phyloP scores from a whole-genome alignment of 2,113 vertebrate genomes.

The Pollimyrus isidori region DNA sequence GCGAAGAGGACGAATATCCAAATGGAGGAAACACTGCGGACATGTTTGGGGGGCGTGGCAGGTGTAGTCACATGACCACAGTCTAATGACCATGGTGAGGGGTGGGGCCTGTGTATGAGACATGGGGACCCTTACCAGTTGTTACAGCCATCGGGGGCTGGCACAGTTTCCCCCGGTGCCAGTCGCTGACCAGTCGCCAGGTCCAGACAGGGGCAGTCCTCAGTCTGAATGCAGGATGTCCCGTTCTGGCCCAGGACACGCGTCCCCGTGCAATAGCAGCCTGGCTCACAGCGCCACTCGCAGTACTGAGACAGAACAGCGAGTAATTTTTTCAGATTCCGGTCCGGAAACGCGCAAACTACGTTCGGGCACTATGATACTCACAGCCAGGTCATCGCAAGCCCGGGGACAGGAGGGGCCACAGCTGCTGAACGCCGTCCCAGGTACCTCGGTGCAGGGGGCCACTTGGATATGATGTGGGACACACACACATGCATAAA shows the following conservation, averaged over 20 bases:
- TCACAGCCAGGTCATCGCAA: conserved; percentile 75
- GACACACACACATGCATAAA: neutral
- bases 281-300: conserved; percentile 70
- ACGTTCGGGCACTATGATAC: conserved; percentile 27
- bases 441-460: conserved; percentile 60
- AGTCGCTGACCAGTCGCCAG: conserved; percentile 50
- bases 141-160: conserved; percentile 66
- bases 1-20: neutral
- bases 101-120: neutral
- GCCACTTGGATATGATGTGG: conserved; percentile 41
- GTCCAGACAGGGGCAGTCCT: conserved; percentile 68
- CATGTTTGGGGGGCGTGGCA: neutral
- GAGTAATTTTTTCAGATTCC: neutral
- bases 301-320: conserved; percentile 57
- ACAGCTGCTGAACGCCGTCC: conserved; percentile 67
- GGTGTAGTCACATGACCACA: neutral
- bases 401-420: conserved; percentile 76
- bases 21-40: neutral
- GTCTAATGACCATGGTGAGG: neutral
- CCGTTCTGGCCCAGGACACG: conserved; percentile 62
- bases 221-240: conserved; percentile 53
- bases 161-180: conserved; percentile 43
- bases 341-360: neutral
- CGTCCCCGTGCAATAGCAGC: conserved; percentile 74
- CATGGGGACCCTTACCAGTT: conserved; percentile 66